Conservation (phyloP, 2,797 vertebrate genomes). For the Glossophaga mutica region DNA sequence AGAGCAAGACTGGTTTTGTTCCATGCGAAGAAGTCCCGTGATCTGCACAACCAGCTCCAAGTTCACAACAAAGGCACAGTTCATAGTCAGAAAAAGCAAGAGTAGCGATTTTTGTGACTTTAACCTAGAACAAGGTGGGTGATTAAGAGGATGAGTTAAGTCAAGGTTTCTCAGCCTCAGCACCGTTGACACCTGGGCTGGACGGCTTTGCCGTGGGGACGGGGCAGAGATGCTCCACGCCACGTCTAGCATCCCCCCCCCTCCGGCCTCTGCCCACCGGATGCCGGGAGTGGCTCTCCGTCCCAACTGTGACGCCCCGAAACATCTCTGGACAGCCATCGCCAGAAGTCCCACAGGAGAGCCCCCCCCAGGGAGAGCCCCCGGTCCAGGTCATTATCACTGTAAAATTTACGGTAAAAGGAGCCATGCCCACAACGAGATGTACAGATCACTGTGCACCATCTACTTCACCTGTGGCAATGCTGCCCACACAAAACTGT, state of each 20-base stretch:
- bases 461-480: neutral
- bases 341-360: neutral
- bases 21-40: neutral
- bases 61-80: neutral
- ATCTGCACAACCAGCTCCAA: neutral
- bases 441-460: neutral
- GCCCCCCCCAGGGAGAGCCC: neutral
- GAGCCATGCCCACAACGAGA: neutral
- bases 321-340: neutral
- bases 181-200: neutral
- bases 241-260: neutral
- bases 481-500: neutral
- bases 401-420: neutral
- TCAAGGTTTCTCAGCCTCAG: neutral
- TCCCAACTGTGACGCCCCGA: neutral
- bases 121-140: neutral
- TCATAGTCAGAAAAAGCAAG: neutral
- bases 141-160: neutral
- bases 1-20: neutral
- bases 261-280: neutral
- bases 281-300: neutral
- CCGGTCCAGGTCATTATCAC: neutral
- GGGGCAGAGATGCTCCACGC: fast-evolving
- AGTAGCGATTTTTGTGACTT: neutral
- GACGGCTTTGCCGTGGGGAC: neutral